Evolutionary conservation across 2,113 vertebrate species (phyloP), one percentile per base, ranked within the genome.

Genomic region (Glaucomys volans): DNA sequence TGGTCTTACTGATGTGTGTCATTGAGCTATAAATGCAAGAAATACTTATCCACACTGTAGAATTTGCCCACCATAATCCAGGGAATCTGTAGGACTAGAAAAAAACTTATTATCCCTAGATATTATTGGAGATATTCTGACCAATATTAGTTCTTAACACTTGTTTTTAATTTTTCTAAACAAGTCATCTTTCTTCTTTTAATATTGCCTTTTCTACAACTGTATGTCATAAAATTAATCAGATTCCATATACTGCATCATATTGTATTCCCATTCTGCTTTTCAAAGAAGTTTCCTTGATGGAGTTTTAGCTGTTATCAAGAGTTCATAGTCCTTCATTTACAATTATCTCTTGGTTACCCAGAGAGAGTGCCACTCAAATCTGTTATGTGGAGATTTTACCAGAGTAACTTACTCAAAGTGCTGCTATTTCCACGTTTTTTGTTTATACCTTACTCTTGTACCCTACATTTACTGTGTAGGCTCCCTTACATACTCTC

Each of bases 131-230:
- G 24, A 69, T 91, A 67, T 17, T 86, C 18, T 87, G 57, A 77
- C 42, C 87, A 84, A 90, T 57, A 8, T 62, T 84, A 74, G 35
- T 95, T 83, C 32, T 77, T 90, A 50, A 71, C 16, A 44, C 8
- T 83, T 77, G 17, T 74, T 85, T 79, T 14, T 54, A 94, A 57
- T 80, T 93, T 69, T 80, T 80, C 59, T 32, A 54, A 16, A 20
- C 8, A 94, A 93, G 59, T 13, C 14, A 71, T 66, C 13, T 86
- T n/a, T 92, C 44, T 85, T 89, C 54, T 89, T 74, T 94, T 52
- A 88, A 59, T 69, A 50, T 20, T 44, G 37, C 13, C 40, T 94
- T 88, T 57, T 71, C 57, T 74, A 69, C 9, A 52, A 76, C 83
- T 40, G 5, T 22, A 0, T 54, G 62, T 42, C 57, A 72, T 67